phyloP scores from a whole-genome alignment of 2,113 vertebrate species.

The Thalassarche chlororhynchos region DNA sequence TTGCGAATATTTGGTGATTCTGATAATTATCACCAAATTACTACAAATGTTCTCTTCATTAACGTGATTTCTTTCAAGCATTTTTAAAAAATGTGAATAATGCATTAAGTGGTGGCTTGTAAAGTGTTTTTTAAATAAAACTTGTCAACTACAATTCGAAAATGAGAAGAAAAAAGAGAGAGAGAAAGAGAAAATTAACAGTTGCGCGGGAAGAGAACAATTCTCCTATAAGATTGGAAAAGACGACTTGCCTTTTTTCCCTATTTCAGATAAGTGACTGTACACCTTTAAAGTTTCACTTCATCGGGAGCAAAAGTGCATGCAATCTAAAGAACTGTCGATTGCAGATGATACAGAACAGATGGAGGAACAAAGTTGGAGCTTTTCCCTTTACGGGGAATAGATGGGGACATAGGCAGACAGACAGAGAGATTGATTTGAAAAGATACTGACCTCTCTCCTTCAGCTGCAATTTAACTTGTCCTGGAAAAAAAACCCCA shows the following conservation, averaged over 20 bases:
- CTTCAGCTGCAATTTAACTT: slow-evolving; percentile 54
- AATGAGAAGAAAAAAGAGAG: background rate
- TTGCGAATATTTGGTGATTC: slow-evolving; percentile 95
- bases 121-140: slow-evolving; percentile 68
- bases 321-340: slow-evolving; percentile 29
- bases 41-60: slow-evolving; percentile 99
- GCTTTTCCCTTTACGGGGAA: slow-evolving; percentile 18
- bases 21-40: slow-evolving; percentile 99
- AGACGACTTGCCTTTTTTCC: background rate
- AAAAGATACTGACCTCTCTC: slow-evolving; percentile 47
- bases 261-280: slow-evolving; percentile 24
- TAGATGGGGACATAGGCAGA: slow-evolving; percentile 15
- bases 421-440: slow-evolving; percentile 35
- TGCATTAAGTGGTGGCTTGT: slow-evolving; percentile 74
- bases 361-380: slow-evolving; percentile 44
- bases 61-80: slow-evolving; percentile 92
- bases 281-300: slow-evolving; percentile 28
- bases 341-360: slow-evolving; percentile 42
- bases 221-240: background rate
- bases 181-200: background rate
- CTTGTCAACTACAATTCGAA: slow-evolving; percentile 28
- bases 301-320: slow-evolving; percentile 29
- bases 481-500: background rate
- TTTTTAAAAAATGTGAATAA: slow-evolving; percentile 79
- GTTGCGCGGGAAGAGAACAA: background rate